Base-by-base conservation (phyloP, 2,888 invertebrate genomes). In the Notodonta dromedarius region DNA sequence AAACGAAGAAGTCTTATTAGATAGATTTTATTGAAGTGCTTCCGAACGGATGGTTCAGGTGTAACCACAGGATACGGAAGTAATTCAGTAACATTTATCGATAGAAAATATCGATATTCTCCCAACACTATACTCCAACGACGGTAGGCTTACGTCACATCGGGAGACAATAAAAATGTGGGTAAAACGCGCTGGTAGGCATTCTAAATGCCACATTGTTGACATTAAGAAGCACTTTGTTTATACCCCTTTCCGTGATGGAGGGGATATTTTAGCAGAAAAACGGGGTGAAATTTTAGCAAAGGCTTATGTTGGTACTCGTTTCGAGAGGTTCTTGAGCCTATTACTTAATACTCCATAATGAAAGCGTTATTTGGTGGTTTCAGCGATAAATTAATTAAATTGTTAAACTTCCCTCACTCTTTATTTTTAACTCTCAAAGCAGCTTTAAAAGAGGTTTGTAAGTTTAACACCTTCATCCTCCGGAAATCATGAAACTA, bases 141-240 rank as follows among this genome's bases (percentile, higher is more conserved):
- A 3, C 54, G n/a, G 54, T 54, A 39, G n/a, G 54, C 54, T 32
- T 54, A 39, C 54, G 54, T 54, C 54, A 39, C 54, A 54, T 54
- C 54, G 7, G 53, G 51, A 58, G 58, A 73, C 71, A 76, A 76
- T 76, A 74, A 74, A 73, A 74, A 76, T 62, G 62, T 66, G 56
- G 56, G 13, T 56, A 44, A 44, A 44, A 56, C 56, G 16, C 50
- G 46, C 24, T 54, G 66, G 73, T 65, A 71, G 71, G 66, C 63
- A 62, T 63, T 69, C 65, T 69, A 68, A 73, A 76, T 66, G 71
- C 67, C 58, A 56, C 50, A 51, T 48, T 59, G 66, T 62, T 63
- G 69, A 73, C 76, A 76, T 73, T 67, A 71, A 67, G 62, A 63
- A 57, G 67, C 59, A 70, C 54, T 65, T 73, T 70, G 69, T 67